Evolutionary conservation across 2,113 vertebrate genomes (phyloP).

Genomic region (Brienomyrus longianalis): DNA sequence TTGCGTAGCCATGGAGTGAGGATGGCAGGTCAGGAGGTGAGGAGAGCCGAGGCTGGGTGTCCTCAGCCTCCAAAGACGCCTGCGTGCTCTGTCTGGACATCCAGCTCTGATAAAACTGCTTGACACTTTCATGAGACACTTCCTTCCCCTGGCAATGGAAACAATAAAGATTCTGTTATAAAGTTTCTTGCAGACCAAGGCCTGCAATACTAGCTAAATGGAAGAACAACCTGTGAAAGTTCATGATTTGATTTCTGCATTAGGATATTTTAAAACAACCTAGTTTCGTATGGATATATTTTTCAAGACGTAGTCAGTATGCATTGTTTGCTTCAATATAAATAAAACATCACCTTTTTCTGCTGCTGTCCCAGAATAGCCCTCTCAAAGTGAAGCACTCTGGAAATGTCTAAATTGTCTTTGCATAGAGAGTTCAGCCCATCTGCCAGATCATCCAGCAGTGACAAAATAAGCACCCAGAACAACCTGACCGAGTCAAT

Average conservation of each 20-base stretch:
- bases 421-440: conserved; percentile 54
- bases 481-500: conserved; percentile 46
- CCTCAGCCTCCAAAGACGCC: conserved; percentile 30
- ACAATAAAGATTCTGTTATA: not conserved
- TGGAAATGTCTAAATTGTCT: conserved; percentile 49
- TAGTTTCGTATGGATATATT: not conserved
- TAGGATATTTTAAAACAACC: not conserved
- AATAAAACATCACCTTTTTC: conserved; percentile 48
- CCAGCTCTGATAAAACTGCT: conserved; percentile 51
- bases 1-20: conserved; percentile 34
- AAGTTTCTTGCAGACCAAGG: not conserved
- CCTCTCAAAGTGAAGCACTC: conserved; percentile 52
- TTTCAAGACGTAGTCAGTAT: not conserved
- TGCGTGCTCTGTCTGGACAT: conserved; percentile 47
- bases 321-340: not conserved
- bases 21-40: not conserved
- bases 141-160: conserved; percentile 53
- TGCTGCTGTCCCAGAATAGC: conserved; percentile 48
- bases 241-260: not conserved
- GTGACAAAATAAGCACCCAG: conserved; percentile 48
- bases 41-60: not conserved
- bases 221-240: not conserved
- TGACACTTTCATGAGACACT: conserved; percentile 55
- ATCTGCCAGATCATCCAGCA: conserved; percentile 46
- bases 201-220: not conserved